Base-by-base conservation (phyloP, 2,113 vertebrate genomes). In the Coptodon rendalli region DNA sequence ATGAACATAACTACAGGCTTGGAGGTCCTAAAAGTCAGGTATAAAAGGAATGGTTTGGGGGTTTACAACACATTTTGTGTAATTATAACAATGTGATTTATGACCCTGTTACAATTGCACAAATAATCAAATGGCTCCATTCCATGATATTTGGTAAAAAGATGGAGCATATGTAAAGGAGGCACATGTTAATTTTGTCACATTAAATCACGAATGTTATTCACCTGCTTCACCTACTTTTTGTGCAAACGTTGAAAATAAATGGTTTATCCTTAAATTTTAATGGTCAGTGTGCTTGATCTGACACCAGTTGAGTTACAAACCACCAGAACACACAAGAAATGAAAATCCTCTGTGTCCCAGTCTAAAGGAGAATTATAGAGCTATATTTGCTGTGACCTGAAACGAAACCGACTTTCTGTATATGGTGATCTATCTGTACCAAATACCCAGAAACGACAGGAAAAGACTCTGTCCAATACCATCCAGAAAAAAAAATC, bases 101-200 rank as follows among this genome's bases (percentile, higher is more conserved):
- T n/a, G n/a, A n/a, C n/a, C n/a, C n/a, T n/a, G n/a, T n/a, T n/a
- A n/a, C n/a, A n/a, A n/a, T n/a, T 4, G n/a, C 12, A 40, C 38
- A 27, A 73, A 43, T 6, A 24, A 73, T 11, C 56, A 98, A 34
- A 34, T 3, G 3, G 57, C 2, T 61, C 29, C 29, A 61, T 34
- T 61, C 14, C 29, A 6, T 19, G 29, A 3, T 31, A 61, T 34
- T 17, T 34, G 27, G 27, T 27, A 59, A 19, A 34, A 61, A 61
- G 29, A 34, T 34, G 29, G 57, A 17, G 29, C 29, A 61, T 61
- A 31, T 17, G 29, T 19, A 1, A 61, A 61, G 29, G 57, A 61
- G 8, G 14, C 16, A 31, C 56, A 6, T 59, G 27, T 3, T 59
- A 31, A 59, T 17, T 59, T 59, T 59, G 56, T 5, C 3, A 27